Evolutionary conservation across 2,888 invertebrate genomes (phyloP).

Genomic region (Strigamia transsilvanica): DNA sequence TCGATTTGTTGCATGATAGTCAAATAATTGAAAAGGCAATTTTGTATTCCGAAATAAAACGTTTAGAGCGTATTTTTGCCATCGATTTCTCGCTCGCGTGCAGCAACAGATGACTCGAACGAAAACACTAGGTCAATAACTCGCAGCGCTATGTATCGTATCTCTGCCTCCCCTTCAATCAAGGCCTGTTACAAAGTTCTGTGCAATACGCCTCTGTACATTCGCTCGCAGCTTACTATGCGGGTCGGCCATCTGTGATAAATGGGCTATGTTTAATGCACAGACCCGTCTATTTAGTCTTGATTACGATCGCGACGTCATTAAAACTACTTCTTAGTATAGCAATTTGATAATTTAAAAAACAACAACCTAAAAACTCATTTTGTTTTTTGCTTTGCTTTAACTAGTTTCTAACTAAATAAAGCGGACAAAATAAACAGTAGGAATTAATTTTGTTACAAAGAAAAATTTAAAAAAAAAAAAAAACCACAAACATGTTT

Average conservation of each 20-base stretch:
- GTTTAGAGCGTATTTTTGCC: not conserved
- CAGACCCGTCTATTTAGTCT: not conserved
- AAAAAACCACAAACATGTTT: too few species aligned
- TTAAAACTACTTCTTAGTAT: not conserved
- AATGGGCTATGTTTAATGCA: not conserved
- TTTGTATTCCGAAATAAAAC: not conserved
- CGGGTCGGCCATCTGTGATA: constrained; percentile 8
- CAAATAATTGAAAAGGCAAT: not conserved
- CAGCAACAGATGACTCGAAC: not conserved
- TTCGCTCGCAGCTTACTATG: not conserved
- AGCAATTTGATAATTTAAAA: not conserved
- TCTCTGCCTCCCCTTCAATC: not conserved
- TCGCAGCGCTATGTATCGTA: not conserved
- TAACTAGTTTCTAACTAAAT: not conserved
- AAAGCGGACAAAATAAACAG: too few species aligned
- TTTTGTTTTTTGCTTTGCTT: not conserved
- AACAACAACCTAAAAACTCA: too few species aligned
- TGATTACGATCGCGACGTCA: not conserved
- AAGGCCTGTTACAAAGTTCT: not conserved
- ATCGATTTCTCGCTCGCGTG: not conserved
- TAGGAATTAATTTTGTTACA: too few species aligned
- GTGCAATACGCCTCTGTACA: not conserved
- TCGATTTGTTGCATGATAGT: not conserved
- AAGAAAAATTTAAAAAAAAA: too few species aligned
- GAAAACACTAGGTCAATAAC: not conserved